Evolutionary conservation across 1,140 invertebrate species (phyloP).

Genomic region (Phocides pigmalion): DNA sequence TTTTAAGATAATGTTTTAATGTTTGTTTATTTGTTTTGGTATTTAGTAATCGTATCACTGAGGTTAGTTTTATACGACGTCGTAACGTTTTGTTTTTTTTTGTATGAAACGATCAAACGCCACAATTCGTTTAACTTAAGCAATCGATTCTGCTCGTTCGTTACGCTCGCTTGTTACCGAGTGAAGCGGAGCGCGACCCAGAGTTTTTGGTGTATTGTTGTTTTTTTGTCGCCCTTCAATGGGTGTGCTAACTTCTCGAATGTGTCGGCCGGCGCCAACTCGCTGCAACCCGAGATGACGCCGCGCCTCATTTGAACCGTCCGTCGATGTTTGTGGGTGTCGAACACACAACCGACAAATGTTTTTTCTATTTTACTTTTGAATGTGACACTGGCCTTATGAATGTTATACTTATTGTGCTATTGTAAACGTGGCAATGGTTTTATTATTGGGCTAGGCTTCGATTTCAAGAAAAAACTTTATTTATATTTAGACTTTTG

Average conservation of each 20-base stretch:
- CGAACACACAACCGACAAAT: slow-evolving; percentile 50
- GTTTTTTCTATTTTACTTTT: slow-evolving; percentile 43
- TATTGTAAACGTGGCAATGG: slow-evolving; percentile 21
- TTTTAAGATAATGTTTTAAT: background rate
- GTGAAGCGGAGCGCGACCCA: slow-evolving; percentile 62
- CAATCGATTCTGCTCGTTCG: slow-evolving; percentile 55
- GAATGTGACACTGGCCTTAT: slow-evolving; percentile 33
- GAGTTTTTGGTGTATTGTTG: slow-evolving; percentile 63
- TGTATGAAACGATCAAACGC: slow-evolving; percentile 6
- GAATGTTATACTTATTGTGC: slow-evolving; percentile 14
- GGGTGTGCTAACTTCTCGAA: slow-evolving; percentile 66
- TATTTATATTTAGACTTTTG: too few relatives aligned
- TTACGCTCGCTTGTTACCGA: slow-evolving; percentile 62
- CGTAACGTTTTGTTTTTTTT: background rate
- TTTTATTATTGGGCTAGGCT: background rate
- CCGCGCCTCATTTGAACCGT: slow-evolving; percentile 71
- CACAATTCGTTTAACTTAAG: slow-evolving; percentile 18
- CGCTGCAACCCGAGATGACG: slow-evolving; percentile 73
- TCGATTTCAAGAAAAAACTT: too few relatives aligned
- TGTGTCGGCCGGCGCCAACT: slow-evolving; percentile 66
- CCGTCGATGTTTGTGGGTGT: slow-evolving; percentile 66
- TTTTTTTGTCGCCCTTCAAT: slow-evolving; percentile 60
- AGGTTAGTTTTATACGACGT: background rate
- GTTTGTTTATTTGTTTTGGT: slow-evolving; percentile 9
- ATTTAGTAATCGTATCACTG: background rate